A percentile compares a stretch with the other conserved stretches of the same genome.
Conservation (phyloP, 2,113 vertebrate species). For the Lycocorax pyrrhopterus region DNA sequence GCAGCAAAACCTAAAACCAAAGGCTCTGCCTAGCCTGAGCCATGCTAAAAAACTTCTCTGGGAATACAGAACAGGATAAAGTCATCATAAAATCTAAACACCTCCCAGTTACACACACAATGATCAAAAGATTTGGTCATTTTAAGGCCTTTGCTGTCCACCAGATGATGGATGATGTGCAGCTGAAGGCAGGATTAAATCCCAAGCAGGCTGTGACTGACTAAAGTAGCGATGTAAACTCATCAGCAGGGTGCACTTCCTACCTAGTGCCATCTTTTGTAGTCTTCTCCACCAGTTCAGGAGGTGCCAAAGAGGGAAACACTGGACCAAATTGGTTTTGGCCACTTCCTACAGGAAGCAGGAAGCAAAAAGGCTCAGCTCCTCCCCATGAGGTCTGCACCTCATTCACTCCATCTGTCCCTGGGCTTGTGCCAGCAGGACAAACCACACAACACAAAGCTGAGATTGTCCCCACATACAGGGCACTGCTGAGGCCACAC, state of each 20-base stretch:
- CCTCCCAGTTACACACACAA: neutral
- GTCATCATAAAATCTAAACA: neutral
- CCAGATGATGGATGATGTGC: neutral
- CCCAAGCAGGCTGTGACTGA: neutral
- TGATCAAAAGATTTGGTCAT: neutral
- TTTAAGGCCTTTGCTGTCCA: neutral
- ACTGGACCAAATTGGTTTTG: neutral
- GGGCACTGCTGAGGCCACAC: neutral
- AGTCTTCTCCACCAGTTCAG: neutral
- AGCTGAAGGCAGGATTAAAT: neutral
- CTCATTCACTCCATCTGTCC: neutral
- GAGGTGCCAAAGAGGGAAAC: neutral
- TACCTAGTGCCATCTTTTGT: neutral
- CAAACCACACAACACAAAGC: neutral
- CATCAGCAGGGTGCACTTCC: neutral
- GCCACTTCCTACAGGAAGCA: neutral
- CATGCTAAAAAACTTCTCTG: neutral
- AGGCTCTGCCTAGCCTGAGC: neutral
- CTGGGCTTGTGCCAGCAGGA: neutral
- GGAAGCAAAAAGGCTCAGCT: neutral
- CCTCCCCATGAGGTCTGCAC: neutral
- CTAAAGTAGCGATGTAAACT: neutral
- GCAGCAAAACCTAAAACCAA: neutral
- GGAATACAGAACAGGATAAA: neutral
- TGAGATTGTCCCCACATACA: accelerated